phyloP scores from a whole-genome alignment of 37 sponge, comb jelly and placozoan genomes.

The Cliona cf. orientalis region DNA sequence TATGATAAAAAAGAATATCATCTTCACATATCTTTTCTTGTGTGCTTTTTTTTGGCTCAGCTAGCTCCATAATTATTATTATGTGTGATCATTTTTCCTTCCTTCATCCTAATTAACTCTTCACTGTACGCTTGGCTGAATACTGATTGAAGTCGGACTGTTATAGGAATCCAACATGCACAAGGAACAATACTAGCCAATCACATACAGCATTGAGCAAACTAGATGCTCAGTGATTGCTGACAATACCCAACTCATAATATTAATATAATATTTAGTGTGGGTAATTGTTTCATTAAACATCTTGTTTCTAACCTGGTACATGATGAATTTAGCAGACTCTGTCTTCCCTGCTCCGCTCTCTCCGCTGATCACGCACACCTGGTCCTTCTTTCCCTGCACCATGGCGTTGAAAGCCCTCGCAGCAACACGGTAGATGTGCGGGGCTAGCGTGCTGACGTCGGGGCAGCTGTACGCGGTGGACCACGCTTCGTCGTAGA shows the following conservation, averaged over 20 bases:
- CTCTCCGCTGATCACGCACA: slow-evolving; percentile 90
- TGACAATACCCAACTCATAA: too few species aligned
- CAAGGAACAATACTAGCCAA: too few species aligned
- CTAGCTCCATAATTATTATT: not conserved
- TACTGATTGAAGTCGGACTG: too few species aligned
- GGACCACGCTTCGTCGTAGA: slow-evolving; percentile 58
- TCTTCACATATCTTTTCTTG: not conserved
- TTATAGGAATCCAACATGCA: too few species aligned
- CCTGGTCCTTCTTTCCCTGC: slow-evolving; percentile 71
- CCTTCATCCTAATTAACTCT: too few species aligned
- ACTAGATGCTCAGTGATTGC: too few species aligned
- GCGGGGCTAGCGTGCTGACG: slow-evolving; percentile 52
- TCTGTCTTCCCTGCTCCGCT: slow-evolving; percentile 92
- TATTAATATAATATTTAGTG: not conserved
- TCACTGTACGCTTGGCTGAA: too few species aligned
- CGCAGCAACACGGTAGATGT: slow-evolving; percentile 72
- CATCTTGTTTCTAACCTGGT: slow-evolving; percentile 50
- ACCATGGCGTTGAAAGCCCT: slow-evolving; percentile 71
- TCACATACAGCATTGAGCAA: too few species aligned
- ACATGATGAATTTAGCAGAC: slow-evolving; percentile 78
- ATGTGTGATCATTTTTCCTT: too few species aligned
- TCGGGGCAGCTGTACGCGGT: slow-evolving; percentile 32
- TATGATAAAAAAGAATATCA: not conserved
- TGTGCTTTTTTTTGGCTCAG: not conserved
- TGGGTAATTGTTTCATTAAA: not conserved